Base-by-base conservation (phyloP, 2,797 vertebrate genomes). In the Hephaestus fuliginosus region DNA sequence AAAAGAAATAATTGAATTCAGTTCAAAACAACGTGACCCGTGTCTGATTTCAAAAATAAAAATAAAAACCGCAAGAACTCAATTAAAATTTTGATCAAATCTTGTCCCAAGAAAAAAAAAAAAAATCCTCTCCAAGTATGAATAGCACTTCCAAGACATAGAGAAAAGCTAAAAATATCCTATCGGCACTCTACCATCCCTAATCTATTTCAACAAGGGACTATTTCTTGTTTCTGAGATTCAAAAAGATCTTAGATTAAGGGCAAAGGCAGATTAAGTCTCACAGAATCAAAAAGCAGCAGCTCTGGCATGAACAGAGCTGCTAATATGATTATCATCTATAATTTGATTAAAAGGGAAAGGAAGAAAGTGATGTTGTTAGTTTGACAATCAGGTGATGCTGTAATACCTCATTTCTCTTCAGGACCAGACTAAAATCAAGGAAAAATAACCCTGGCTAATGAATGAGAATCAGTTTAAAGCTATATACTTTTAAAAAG, bases 191-290 rank as follows among this genome's bases (percentile, higher is more conserved):
- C 72, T 15, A 66, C 69, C 82, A 67, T 79, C 78, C 62, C 65
- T 76, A 83, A 91, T 90, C 72, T 74, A 70, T 87, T 90, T 89
- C 66, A 89, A 81, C 71, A 78, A 80, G 81, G 48, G 0, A 74
- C 73, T 83, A 71, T 25, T 86, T 88, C 86, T 86, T 62, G 84
- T 88, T 89, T 80, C 82, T 10, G 64, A 87, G 60, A 88, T 64
- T 88, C 76, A 89, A 88, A 85, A 75, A 92, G 88, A 94, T 92
- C 85, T 86, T 44, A 89, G 90, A 92, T 95, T 90, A 86, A 84
- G 82, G 87, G 84, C 88, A 81, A 77, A 84, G 76, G 86, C 85
- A 91, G 90, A 92, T 94, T 93, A 93, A 86, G 70, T 55, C 76
- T 49, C 48, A 9, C 66, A 70, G 82, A 90, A 90, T 91, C 89